Conservation (phyloP, 37 sponge, comb jelly and placozoan species). For the Cliona cf. orientalis region DNA sequence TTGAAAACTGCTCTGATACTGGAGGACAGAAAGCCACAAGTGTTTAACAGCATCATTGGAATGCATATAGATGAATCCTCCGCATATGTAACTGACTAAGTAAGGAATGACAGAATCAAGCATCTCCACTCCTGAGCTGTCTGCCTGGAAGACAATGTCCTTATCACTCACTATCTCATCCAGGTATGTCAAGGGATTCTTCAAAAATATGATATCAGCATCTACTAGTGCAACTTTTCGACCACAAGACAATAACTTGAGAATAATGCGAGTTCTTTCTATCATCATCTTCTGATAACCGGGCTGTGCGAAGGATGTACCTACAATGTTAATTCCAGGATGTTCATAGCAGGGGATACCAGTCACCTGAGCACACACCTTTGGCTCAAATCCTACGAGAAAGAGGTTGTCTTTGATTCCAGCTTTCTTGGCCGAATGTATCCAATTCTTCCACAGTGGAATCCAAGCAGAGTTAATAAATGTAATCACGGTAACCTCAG, state of each 20-base stretch:
- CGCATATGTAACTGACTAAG: slow-evolving; percentile 57
- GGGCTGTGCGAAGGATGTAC: slow-evolving; percentile 21
- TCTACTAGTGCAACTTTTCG: slow-evolving; percentile 25
- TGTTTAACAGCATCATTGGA: no score
- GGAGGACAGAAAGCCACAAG: slow-evolving; percentile 38
- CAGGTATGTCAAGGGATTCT: slow-evolving; percentile 32
- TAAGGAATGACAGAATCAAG: slow-evolving; percentile 26
- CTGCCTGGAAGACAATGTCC: slow-evolving; percentile 56
- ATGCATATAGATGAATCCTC: slow-evolving; percentile 52
- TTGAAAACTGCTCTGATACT: slow-evolving; percentile 39
- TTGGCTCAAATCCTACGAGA: slow-evolving; percentile 26
- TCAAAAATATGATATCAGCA: slow-evolving; percentile 42
- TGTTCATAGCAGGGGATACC: slow-evolving; percentile 35
- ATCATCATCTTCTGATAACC: slow-evolving; percentile 51
- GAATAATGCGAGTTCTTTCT: slow-evolving; percentile 46
- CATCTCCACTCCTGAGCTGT: slow-evolving; percentile 30
- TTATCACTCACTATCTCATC: not conserved
- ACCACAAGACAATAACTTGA: slow-evolving; percentile 24
- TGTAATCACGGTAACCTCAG: slow-evolving; percentile 32
- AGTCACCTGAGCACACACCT: slow-evolving; percentile 15
- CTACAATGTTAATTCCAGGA: not conserved
- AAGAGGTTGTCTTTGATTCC: slow-evolving; percentile 30
- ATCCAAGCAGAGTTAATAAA: slow-evolving; percentile 50
- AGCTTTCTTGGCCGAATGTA: slow-evolving; percentile 51
- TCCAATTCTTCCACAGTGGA: slow-evolving; percentile 33